phyloP scores from a whole-genome alignment of 2,888 invertebrate genomes.

The Diaprepes abbreviatus region DNA sequence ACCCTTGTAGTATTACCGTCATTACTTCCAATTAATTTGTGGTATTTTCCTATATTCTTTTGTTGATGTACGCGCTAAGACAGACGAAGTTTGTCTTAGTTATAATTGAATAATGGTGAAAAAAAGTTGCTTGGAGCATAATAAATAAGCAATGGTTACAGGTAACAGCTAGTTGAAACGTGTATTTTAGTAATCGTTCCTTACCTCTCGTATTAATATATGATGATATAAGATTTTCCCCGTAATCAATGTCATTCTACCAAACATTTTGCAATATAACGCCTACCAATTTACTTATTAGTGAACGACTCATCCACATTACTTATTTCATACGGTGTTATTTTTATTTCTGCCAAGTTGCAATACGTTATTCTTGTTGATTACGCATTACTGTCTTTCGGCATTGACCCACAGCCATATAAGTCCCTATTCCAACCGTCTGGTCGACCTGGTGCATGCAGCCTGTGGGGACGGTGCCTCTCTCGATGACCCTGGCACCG shows the following conservation, averaged over 20 bases:
- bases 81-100: too few relatives aligned
- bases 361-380: constrained; percentile 32
- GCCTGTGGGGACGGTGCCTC: constrained; percentile 41
- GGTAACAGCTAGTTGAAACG: too few relatives aligned
- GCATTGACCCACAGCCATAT: constrained; percentile 60
- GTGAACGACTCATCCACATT: not conserved
- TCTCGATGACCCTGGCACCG: constrained; percentile 43
- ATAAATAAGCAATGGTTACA: too few relatives aligned
- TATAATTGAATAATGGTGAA: too few relatives aligned
- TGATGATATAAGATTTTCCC: too few relatives aligned
- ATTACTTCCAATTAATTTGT: too few relatives aligned
- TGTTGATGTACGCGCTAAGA: too few relatives aligned
- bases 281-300: not conserved
- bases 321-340: not conserved
- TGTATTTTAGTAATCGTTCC: too few relatives aligned
- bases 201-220: too few relatives aligned
- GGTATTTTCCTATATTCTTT: too few relatives aligned
- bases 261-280: not conserved
- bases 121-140: too few relatives aligned
- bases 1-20: too few relatives aligned
- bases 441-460: constrained; percentile 53
- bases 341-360: constrained; percentile 12
- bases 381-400: constrained; percentile 49
- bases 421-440: constrained; percentile 53
- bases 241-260: not conserved